These are phyloP conservation scores for Acanthis flammea DNA, from an alignment of 2,797 vertebrate genomes.

Conservation along the genomic window DNA sequence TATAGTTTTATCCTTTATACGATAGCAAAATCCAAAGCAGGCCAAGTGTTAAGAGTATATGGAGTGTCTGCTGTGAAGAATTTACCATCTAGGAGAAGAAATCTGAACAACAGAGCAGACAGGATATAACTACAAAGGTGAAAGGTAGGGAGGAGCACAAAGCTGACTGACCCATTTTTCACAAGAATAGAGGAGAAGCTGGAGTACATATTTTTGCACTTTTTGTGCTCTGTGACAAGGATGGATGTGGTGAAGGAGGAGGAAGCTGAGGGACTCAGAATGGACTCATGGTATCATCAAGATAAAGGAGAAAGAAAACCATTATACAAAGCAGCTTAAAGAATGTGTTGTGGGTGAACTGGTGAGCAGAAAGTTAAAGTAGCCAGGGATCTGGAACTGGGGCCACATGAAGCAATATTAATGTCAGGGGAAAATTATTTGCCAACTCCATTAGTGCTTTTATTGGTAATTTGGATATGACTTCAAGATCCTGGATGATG, in stretches of 20 bases:
- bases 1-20: background rate
- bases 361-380: background rate
- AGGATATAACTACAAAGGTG: background rate
- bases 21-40: background rate
- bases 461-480: background rate
- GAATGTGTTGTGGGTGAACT: background rate
- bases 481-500: background rate
- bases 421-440: background rate
- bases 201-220: background rate
- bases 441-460: background rate
- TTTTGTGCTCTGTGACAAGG: background rate
- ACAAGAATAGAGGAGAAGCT: background rate
- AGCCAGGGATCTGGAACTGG: background rate
- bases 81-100: background rate
- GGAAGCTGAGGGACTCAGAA: background rate
- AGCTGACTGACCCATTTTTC: slow-evolving; percentile 1
- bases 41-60: background rate
- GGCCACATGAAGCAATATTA: background rate
- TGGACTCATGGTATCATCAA: background rate
- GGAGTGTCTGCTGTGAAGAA: background rate
- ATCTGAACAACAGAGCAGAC: background rate
- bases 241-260: background rate
- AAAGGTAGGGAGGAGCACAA: background rate
- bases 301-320: background rate
- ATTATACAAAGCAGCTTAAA: background rate